phyloP scores from a whole-genome alignment of 2,888 invertebrate species.

The Tipula unca region DNA sequence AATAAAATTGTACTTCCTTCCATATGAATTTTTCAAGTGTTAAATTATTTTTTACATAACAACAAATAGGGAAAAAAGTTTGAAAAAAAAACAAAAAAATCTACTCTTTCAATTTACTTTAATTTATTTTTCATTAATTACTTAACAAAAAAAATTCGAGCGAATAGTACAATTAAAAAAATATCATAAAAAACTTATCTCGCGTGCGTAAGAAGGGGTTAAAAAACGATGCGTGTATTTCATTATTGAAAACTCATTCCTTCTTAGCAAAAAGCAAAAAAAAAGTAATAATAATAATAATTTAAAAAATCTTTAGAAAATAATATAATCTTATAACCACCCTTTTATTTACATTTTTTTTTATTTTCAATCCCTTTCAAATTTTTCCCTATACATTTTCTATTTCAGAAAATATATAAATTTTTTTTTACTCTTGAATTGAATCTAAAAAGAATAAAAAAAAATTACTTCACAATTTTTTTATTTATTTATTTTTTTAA shows the following conservation, averaged over 20 bases:
- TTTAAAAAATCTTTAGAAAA: constrained; percentile 10
- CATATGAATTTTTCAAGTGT: neutral
- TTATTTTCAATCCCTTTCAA: neutral
- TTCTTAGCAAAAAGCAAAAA: neutral
- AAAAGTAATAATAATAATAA: neutral
- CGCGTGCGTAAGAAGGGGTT: neutral
- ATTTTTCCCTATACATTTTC: neutral
- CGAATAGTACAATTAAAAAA: constrained; percentile 14
- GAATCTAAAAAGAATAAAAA: neutral
- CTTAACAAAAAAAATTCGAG: neutral
- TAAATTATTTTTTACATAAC: neutral
- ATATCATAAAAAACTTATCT: neutral
- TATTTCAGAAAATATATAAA: neutral
- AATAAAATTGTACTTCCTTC: neutral
- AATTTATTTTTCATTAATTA: neutral
- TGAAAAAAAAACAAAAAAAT: neutral
- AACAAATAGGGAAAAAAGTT: neutral
- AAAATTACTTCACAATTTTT: neutral
- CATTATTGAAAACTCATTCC: neutral
- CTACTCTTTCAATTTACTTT: neutral
- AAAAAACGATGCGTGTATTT: neutral
- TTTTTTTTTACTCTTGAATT: neutral
- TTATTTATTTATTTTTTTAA: neutral
- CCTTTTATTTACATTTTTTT: neutral
- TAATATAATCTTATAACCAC: constrained; percentile 8